Base-by-base conservation (phyloP, 2,113 vertebrate species). In the Amphiprion percula region DNA sequence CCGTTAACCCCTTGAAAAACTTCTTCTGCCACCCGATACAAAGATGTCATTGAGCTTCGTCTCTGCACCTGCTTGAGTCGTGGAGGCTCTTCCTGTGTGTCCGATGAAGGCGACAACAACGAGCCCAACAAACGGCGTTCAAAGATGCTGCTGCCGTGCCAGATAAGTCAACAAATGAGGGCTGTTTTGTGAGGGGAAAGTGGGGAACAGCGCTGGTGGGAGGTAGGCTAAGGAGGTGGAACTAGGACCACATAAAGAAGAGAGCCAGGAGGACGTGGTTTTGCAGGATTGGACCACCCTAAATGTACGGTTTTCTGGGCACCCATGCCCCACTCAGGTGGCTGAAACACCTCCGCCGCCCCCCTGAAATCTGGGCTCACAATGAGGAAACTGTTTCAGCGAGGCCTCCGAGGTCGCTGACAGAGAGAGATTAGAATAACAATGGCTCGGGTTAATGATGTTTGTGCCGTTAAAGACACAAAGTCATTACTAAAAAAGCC, bases 11-110 rank as follows among this genome's bases (percentile, higher is more conserved):
- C 77, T 56, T 37, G 3, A 21, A 37, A 88, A 37, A 37, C 33
- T 37, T 9, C 53, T 41, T 82, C 77, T 65, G 76, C 87, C 68
- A 71, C 53, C 55, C 2, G 50, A 64, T 41, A 91, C 91, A 91
- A 92, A 91, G 89, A 87, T 87, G 85, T 83, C 81, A 90, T 90
- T 91, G 88, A 92, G 74, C 58, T 76, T 80, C 61, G 88, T 90
- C 80, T 82, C n/a, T 77, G 90, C 90, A 90, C 91, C 91, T 92
- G 91, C 85, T 88, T 26, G 19, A 65, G 58, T 65, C 12, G 21
- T 14, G 56, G 67, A 84, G 69, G 80, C 71, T 82, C 85, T 88
- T 91, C 82, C 83, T 91, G 83, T 89, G 62, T 50, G 46, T 86
- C 78, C 26, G 52, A 54, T 7, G 54, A 1, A 7, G 11, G 21